Conservation (phyloP, 2,113 vertebrate species). For the Butorides virescens region DNA sequence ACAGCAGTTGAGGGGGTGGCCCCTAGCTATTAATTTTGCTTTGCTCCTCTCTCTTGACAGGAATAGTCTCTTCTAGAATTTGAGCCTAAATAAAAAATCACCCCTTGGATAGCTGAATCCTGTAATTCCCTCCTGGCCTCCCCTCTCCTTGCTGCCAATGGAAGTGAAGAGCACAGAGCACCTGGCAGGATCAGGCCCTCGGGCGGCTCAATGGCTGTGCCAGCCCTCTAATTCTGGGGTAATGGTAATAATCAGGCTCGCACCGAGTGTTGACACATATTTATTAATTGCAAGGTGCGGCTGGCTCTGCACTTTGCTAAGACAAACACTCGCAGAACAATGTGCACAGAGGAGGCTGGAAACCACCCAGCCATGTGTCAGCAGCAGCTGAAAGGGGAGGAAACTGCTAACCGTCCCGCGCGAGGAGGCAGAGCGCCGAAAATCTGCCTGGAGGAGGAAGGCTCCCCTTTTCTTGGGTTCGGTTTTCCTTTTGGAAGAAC, state of each 20-base stretch:
- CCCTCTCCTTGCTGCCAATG: neutral
- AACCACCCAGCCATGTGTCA: conserved; percentile 46
- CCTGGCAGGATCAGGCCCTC: conserved; percentile 29
- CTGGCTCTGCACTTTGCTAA: conserved; percentile 43
- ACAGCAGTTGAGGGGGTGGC: neutral
- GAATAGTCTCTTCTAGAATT: conserved; percentile 17
- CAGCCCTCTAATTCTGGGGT: conserved; percentile 51
- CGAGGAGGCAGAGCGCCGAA: neutral
- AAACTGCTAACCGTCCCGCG: conserved; percentile 11
- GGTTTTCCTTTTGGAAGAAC: neutral
- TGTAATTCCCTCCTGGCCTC: neutral
- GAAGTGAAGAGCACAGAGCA: neutral
- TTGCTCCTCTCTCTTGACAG: conserved; percentile 5
- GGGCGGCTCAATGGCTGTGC: neutral
- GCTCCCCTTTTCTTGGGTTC: neutral
- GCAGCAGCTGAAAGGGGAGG: conserved; percentile 36
- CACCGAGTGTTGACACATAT: conserved; percentile 59
- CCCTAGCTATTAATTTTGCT: conserved; percentile 19
- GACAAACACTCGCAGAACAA: conserved; percentile 59
- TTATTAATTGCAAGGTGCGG: conserved; percentile 71
- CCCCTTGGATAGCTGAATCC: neutral
- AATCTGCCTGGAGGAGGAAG: neutral
- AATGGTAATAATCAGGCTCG: conserved; percentile 57
- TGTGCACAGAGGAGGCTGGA: conserved; percentile 39
- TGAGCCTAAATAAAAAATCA: conserved; percentile 27